Base-by-base conservation (phyloP, 2,888 invertebrate genomes). In the Drosophila sordidapex region DNA sequence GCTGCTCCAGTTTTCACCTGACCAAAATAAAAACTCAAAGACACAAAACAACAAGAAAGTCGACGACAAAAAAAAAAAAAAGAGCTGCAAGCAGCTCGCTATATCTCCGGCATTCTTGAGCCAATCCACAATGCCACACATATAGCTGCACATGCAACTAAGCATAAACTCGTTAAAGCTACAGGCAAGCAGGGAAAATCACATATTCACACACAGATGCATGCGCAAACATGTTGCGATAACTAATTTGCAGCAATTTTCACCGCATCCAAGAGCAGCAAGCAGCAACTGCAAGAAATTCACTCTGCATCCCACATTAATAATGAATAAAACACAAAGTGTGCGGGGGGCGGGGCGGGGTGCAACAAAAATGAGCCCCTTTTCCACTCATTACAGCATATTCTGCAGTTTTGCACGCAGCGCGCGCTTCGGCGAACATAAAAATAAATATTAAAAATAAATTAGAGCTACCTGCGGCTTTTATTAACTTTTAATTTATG, bases 371-470 rank as follows among this genome's bases (percentile, higher is more conserved):
- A 48, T 52, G 51, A 60, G 33, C n/a, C 40, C 31, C 35, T 43
- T 36, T 27, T n/a, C 53, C 8, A 25, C 21, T 29, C n/a, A 38
- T 31, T 38, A n/a, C 25, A 48, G 31, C 38, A 46, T 54, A 40
- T 63, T 85, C 46, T 69, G 70, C 70, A 83, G 83, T 81, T 83
- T 68, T 74, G 70, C 87, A 86, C 87, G 87, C 83, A 74, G 71
- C 69, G 67, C 71, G 79, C 70, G 74, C 18, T 7, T 35, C 76
- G 62, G 70, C 83, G 62, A 63, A 71, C 73, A 82, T 81, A 70
- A 70, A 89, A 85, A 87, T 85, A 88, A 83, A 81, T 85, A 85
- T 90, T 73, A 90, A 88, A 90, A 88, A 88, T 80, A 87, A 88
- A 90, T 87, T 83, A 90, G 78, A 85, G 77, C 86, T 86, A 79